Conservation (phyloP, 2,888 invertebrate genomes). For the Bimastos eiseni region DNA sequence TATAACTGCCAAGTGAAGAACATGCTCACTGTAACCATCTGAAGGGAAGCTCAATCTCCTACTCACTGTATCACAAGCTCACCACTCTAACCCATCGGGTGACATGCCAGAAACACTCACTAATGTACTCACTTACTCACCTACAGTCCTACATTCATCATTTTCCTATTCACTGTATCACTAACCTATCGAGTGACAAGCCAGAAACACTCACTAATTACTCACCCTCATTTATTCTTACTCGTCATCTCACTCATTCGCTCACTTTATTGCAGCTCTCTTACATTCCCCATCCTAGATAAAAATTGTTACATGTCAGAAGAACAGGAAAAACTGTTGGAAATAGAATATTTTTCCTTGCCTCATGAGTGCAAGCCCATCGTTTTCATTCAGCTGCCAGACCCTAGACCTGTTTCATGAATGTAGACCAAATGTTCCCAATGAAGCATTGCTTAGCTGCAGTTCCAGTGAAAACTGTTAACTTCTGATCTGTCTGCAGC, state of each 20-base stretch:
- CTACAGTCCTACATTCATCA: no score
- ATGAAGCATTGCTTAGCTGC: background rate
- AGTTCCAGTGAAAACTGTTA: background rate
- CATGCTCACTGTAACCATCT: no score
- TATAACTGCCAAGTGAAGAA: no score
- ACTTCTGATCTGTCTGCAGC: background rate
- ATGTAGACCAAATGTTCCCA: background rate
- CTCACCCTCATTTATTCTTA: background rate
- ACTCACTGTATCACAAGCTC: no score
- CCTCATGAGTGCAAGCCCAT: background rate
- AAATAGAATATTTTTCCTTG: background rate
- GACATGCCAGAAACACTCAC: no score
- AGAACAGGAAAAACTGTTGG: background rate
- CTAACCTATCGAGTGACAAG: no score
- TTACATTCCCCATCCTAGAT: background rate
- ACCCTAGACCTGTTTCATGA: background rate
- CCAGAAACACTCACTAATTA: no score
- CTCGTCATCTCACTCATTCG: background rate
- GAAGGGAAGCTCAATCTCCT: no score
- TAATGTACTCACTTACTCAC: no score
- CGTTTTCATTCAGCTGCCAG: background rate
- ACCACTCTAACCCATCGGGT: no score
- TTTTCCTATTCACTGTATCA: no score
- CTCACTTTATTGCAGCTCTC: background rate
- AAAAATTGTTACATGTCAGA: background rate